These are phyloP conservation scores for Sinella curviseta DNA, from an alignment of 1,140 invertebrate species.

Conservation along the genomic window DNA sequence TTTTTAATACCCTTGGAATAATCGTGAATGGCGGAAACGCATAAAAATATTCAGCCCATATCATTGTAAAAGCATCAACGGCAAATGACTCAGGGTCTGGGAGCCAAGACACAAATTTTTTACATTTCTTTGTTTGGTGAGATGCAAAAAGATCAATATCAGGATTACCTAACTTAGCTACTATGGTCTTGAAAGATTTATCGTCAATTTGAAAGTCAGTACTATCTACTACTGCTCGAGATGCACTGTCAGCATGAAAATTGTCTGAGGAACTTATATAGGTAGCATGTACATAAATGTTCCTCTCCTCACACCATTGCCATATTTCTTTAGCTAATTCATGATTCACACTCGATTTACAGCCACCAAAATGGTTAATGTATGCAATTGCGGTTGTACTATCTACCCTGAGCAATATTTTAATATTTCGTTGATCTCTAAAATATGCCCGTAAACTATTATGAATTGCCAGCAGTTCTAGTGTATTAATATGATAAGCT, in stretches of 20 bases:
- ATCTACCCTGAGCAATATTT: not conserved
- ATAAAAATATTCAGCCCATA: slow-evolving; percentile 26
- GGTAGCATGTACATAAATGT: not conserved
- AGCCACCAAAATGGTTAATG: slow-evolving; percentile 5
- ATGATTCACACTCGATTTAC: not conserved
- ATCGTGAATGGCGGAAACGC: slow-evolving; percentile 27
- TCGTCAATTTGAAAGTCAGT: not conserved
- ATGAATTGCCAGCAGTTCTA: not conserved
- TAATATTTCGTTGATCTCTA: not conserved
- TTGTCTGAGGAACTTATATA: not conserved
- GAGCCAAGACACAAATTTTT: slow-evolving; percentile 14
- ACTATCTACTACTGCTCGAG: not conserved
- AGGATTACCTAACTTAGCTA: not conserved
- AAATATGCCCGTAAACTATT: not conserved
- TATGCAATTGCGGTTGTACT: slow-evolving; percentile 3
- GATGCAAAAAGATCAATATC: slow-evolving; percentile 31
- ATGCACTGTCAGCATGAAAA: not conserved
- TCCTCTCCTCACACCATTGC: not conserved
- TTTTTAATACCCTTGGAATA: slow-evolving; percentile 10
- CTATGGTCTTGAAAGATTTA: not conserved
- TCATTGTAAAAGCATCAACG: slow-evolving; percentile 26
- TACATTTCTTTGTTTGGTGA: too few relatives aligned
- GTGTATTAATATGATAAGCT: not conserved
- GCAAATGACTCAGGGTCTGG: not conserved
- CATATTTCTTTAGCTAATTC: not conserved